These are phyloP conservation scores for Pseudocheirus occidentalis DNA, from an alignment of 2,797 vertebrate genomes.

Conservation along the genomic window DNA sequence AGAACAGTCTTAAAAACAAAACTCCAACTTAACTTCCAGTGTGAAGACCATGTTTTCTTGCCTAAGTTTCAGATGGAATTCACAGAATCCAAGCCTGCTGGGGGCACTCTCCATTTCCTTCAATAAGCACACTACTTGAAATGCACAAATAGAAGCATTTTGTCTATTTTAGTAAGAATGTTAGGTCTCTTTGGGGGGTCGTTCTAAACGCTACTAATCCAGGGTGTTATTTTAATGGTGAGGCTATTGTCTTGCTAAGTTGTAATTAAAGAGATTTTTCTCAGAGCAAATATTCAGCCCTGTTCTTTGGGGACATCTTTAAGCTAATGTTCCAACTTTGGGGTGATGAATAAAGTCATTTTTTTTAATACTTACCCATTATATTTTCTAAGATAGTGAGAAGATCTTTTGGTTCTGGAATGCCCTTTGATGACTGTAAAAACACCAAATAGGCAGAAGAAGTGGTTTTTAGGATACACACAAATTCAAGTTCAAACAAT, in stretches of 20 bases:
- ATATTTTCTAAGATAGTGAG: background rate
- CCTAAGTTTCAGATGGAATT: conserved; percentile 12
- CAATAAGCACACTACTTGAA: background rate
- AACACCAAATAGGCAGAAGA: conserved; percentile 41
- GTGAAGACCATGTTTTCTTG: background rate
- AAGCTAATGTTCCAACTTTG: conserved; percentile 53
- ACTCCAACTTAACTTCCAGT: background rate
- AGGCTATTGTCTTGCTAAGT: conserved; percentile 62
- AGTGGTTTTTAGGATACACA: conserved; percentile 46
- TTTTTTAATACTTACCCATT: conserved; percentile 46
- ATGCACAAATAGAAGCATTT: background rate
- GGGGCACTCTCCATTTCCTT: background rate
- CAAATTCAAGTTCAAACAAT: conserved; percentile 61
- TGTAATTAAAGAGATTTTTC: conserved; percentile 76
- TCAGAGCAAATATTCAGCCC: conserved; percentile 63
- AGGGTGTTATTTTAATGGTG: conserved; percentile 51
- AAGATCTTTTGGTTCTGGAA: conserved; percentile 40
- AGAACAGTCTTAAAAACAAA: background rate
- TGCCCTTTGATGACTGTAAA: background rate
- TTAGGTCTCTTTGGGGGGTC: conserved; percentile 51
- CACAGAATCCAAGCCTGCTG: conserved; percentile 7
- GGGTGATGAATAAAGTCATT: conserved; percentile 34
- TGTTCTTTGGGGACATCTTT: conserved; percentile 63
- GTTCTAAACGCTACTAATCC: conserved; percentile 49
- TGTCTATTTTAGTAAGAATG: conserved; percentile 55